phyloP scores from a whole-genome alignment of 2,113 vertebrate genomes.

The Strix aluco region DNA sequence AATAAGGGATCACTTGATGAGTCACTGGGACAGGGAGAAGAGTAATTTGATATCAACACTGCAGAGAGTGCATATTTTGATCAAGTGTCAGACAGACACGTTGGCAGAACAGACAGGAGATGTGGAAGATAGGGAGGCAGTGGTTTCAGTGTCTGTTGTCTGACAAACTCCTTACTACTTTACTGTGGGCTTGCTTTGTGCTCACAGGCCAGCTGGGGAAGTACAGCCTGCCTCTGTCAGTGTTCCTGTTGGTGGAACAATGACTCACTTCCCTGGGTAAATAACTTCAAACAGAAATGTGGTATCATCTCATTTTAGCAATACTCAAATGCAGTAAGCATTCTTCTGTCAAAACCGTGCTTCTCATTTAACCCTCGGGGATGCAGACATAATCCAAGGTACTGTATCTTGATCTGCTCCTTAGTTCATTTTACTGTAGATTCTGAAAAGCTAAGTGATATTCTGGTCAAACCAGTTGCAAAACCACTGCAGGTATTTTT shows the following conservation, averaged over 20 bases:
- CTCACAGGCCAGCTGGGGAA: not conserved
- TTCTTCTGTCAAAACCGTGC: not conserved
- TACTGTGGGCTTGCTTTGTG: not conserved
- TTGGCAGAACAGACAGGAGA: not conserved
- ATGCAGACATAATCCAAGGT: not conserved
- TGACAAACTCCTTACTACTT: not conserved
- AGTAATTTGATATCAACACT: not conserved
- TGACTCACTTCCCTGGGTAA: not conserved
- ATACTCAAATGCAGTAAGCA: not conserved
- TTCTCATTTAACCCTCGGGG: not conserved
- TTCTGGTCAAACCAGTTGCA: not conserved
- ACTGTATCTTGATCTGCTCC: not conserved
- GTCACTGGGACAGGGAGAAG: not conserved
- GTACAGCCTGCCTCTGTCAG: not conserved
- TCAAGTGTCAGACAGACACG: not conserved
- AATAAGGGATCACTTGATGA: not conserved
- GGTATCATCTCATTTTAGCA: not conserved
- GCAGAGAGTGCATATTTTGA: not conserved
- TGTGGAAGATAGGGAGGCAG: not conserved
- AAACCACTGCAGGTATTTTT: not conserved
- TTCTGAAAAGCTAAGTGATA: not conserved
- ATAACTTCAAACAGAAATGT: not conserved
- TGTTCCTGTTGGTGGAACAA: not conserved
- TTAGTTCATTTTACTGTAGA: not conserved
- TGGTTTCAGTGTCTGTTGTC: not conserved